Evolutionary conservation across 2,888 invertebrate species (phyloP), one percentile per base, ranked within the genome.

Genomic region (Protonemura montana): DNA sequence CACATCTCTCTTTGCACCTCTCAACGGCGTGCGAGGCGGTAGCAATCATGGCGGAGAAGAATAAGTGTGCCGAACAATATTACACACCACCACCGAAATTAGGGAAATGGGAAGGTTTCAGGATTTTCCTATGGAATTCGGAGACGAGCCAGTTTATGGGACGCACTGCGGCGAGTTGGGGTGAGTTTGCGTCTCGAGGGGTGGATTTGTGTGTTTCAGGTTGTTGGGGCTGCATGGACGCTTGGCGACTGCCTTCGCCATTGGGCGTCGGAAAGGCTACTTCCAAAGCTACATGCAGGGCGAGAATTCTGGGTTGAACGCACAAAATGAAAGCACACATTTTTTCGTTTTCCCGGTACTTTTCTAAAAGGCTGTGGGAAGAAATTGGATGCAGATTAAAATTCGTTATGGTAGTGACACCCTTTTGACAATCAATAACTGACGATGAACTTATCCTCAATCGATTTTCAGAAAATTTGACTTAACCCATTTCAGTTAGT

Each of bases 121-220:
- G 94, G 92, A 93, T 94, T 90, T 98, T 98, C 93, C 91, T 98
- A 89, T 98, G 96, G 96, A 97, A 98, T 93, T 94, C 96, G 89
- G 97, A 98, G 92, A 98, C 97, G 88, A 95, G 95, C 90, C 97
- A 97, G 93, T 95, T 98, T 92, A 93, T 98, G 89, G 98, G 98
- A 90, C 94, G 98, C 90, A 98, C 97, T 88, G 98, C 96, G 89
- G 93, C 95, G 91, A 98, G 97, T 93, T 98, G 98, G 98, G 97
- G 98, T 98, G 91, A 97, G 97, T 96, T 35, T 85, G 86, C 85
- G 86, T 86, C 30, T 28, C 42, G 41, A 42, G 29, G 35, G 42
- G n/a, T n/a, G 42, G 41, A 25, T 30, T 82, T 26, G 35, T 28
- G 30, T 35, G 82, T 26, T 41, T 30, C 41, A 26, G n/a, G 41